Base-by-base conservation (phyloP, 1,140 invertebrate genomes). In the Drosophila nigrodunni region DNA sequence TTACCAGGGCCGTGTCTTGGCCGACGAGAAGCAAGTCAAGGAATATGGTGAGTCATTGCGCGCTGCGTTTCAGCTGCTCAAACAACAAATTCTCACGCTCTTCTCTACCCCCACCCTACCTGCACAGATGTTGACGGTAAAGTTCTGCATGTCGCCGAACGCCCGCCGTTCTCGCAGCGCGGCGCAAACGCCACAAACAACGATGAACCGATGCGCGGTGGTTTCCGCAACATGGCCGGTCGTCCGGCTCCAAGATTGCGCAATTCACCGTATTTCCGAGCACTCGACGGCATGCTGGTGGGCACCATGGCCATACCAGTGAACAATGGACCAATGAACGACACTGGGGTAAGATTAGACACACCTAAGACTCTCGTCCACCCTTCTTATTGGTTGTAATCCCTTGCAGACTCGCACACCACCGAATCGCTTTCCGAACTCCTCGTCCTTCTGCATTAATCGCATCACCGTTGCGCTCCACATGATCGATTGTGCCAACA, bases 111-210 rank as follows among this genome's bases (percentile, higher is more conserved):
- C 11, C 2, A 8, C 2, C 10, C 1, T 11, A 3, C 5, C 1
- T 25, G 0, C 30, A 79, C 88, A 98, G 98, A 97, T 95, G 96
- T 98, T 9, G 94, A 98, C 93, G 97, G 96, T 2, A 98, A 98
- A 93, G 97, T 98, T 13, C 95, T 99, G 52, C 98, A 99, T 92
- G 94, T 99, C 85, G 98, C 98, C n/a, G 96, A 98, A 93, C 93
- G 97, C 39, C 95, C 97, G 5, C 97, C 97, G 15, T 94, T 94
- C 46, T 91, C 89, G 13, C 75, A 90, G 46, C 79, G 90, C 34
- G 74, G 79, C 66, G 68, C 67, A 46, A 92, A 69, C 35, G 91
- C 90, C 7, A 91, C 80, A 57, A 93, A 86, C 75, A 93, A 85
- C 66, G 93, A 92, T 62, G 90, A 90, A 18, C 85, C 92, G n/a